A percentile compares a stretch with the other conserved stretches of the same genome.
These are phyloP conservation scores for Liopterus haemorrhoidalis DNA, from an alignment of 2,888 invertebrate species.

Conservation along the genomic window DNA sequence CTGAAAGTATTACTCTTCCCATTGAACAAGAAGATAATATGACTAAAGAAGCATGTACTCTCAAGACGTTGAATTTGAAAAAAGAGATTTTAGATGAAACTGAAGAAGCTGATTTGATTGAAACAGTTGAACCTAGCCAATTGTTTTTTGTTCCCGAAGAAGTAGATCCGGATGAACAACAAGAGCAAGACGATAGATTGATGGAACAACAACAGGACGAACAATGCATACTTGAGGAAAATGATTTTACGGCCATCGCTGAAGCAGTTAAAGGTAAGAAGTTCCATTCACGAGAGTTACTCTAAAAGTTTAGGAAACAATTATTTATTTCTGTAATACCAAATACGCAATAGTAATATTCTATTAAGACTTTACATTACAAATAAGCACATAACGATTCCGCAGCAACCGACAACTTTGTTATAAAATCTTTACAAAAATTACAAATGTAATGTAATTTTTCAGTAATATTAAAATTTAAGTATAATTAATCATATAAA, in stretches of 20 bases:
- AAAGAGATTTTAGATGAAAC: conserved; percentile 34
- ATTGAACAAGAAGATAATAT: conserved; percentile 38
- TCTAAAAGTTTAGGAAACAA: no score
- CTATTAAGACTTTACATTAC: conserved; percentile 43
- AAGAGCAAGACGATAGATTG: conserved; percentile 26
- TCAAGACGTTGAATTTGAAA: conserved; percentile 37
- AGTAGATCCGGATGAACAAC: conserved; percentile 27
- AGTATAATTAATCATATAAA: background rate
- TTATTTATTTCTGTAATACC: no score
- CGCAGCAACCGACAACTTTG: no score
- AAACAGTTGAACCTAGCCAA: conserved; percentile 27
- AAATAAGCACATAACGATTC: no score
- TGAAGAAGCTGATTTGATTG: no score
- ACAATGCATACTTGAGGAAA: conserved; percentile 38
- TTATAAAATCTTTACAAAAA: no score
- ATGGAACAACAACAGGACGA: conserved; percentile 33
- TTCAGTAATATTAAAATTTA: background rate
- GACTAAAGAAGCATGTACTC: conserved; percentile 44
- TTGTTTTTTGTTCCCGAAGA: conserved; percentile 30
- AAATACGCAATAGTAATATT: no score
- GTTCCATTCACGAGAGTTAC: no score
- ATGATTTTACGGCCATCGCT: conserved; percentile 43
- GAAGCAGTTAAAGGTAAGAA: conserved; percentile 46
- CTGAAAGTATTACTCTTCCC: conserved; percentile 49
- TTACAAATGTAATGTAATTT: conserved; percentile 1